Evolutionary conservation across 2,797 vertebrate genomes (phyloP), one percentile per base, ranked within the genome.

Genomic region (Falco biarmicus): DNA sequence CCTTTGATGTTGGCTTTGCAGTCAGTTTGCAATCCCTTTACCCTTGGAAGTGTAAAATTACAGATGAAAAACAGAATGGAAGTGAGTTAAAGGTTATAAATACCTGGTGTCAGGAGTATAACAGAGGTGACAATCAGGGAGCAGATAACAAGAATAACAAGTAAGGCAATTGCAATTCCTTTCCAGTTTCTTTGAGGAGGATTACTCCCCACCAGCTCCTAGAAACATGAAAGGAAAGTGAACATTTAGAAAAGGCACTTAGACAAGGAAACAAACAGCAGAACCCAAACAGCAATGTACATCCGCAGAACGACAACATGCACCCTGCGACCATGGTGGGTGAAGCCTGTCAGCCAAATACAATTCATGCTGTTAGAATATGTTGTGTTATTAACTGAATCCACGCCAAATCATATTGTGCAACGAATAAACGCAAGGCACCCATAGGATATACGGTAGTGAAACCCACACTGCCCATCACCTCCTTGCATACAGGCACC

Each of bases 111-210:
- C 95, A 99, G 98, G 94, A 99, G 98, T 94, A 99, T 99, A 96
- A 99, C 99, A 0, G 99, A 99, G 96, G 99, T 99, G 98, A 99
- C 99, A 75, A 99, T 99, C 98, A 99, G 96, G 74, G 99, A 99
- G 96, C 99, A 99, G 98, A 99, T 99, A 97, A 99, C 98, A 73
- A 99, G 98, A 96, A 99, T 99, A 94, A 99, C 99, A 71, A 99
- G 99, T 96, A 99, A 98, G 3, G 99, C 99, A 50, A 99, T 99
- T 28, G 99, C 99, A 43, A 99, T 99, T 70, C 99, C 99, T 94
- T 99, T 99, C 99, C 99, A 99, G 98, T 99, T 99, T 68, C 99
- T 99, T 97, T 99, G 99, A 1, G 99, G 98, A 32, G 99, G 99
- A 65, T 99, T 99, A 29, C 99, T 99, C 48, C 99, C 99, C 97